Conservation (phyloP, 2,113 vertebrate species). For the Aphelocoma coerulescens region DNA sequence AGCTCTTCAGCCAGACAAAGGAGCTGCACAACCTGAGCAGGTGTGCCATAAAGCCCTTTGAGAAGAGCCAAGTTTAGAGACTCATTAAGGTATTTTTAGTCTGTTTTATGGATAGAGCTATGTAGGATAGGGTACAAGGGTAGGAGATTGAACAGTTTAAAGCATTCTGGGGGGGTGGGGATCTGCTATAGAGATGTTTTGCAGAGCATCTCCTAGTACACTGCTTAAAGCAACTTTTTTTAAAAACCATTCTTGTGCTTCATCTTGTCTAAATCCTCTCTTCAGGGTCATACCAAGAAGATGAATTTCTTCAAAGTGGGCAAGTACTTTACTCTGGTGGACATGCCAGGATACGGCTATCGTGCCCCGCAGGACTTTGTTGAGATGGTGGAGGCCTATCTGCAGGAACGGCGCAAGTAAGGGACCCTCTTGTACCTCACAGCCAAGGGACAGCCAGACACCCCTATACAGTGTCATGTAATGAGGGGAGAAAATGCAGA, state of each 20-base stretch:
- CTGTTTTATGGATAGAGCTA: not conserved
- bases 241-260: not conserved
- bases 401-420: constrained; percentile 85
- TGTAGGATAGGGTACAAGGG: fast-evolving
- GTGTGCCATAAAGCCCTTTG: not conserved
- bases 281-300: constrained; percentile 94
- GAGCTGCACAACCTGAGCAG: not conserved
- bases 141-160: not conserved
- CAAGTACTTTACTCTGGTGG: constrained; percentile 86
- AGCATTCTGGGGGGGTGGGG: fast-evolving
- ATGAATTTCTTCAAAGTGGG: constrained; percentile 96
- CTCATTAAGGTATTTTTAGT: not conserved
- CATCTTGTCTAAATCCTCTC: not conserved
- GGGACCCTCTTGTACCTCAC: not conserved
- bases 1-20: not conserved
- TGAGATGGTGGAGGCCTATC: constrained; percentile 93
- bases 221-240: not conserved
- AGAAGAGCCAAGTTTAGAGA: not conserved
- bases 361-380: constrained; percentile 86
- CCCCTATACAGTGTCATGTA: fast-evolving
- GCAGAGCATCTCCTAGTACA: not conserved
- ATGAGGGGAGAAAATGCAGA: not conserved
- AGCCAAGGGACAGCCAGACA: not conserved
- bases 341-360: constrained; percentile 96
- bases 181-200: not conserved